phyloP scores from a whole-genome alignment of 2,888 invertebrate genomes.

The Dasypogon diadema region DNA sequence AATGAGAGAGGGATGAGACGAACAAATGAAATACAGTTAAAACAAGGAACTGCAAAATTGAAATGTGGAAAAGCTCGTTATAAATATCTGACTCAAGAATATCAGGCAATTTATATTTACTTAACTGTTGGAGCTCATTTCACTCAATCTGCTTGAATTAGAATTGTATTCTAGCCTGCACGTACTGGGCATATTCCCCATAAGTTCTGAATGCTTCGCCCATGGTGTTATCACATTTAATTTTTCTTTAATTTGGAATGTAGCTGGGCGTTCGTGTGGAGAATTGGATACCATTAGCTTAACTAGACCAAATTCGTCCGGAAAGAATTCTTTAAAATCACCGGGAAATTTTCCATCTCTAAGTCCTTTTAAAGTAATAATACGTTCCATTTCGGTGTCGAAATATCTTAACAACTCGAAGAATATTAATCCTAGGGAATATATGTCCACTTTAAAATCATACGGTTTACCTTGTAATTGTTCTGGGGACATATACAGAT shows the following conservation, averaged over 20 bases:
- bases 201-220: background rate
- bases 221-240: slow-evolving; percentile 26
- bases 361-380: slow-evolving; percentile 75
- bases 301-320: slow-evolving; percentile 78
- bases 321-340: slow-evolving; percentile 75
- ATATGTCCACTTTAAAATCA: slow-evolving; percentile 94
- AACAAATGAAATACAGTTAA: too few species aligned
- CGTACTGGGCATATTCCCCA: background rate
- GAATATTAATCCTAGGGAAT: slow-evolving; percentile 92
- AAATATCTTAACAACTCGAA: slow-evolving; percentile 94
- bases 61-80: too few species aligned
- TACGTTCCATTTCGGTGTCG: slow-evolving; percentile 90
- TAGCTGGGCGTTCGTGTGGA: slow-evolving; percentile 81
- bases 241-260: slow-evolving; percentile 73
- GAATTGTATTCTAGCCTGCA: background rate
- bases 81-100: background rate
- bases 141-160: background rate
- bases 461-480: slow-evolving; percentile 82
- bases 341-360: slow-evolving; percentile 78
- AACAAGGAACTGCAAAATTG: too few species aligned
- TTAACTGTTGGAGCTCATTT: background rate
- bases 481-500: slow-evolving; percentile 98
- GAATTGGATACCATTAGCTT: slow-evolving; percentile 81
- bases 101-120: background rate
- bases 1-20: background rate